Evolutionary conservation across 23 tunicate species (phyloP).

Genomic region (Halocynthia aurantium): DNA sequence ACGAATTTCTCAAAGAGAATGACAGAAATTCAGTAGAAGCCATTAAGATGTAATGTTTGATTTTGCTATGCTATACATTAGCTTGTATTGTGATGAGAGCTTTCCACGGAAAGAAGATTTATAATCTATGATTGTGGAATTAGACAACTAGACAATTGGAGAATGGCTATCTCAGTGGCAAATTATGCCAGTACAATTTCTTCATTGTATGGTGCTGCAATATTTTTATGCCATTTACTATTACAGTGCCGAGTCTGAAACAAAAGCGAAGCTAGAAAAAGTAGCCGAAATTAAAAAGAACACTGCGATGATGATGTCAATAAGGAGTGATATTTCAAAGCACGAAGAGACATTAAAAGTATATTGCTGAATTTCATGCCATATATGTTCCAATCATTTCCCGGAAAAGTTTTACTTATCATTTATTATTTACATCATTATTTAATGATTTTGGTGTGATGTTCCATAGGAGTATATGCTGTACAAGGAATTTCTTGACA

Average conservation of each 20-base stretch:
- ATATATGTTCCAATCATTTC: neutral
- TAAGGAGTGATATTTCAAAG: constrained; percentile 91
- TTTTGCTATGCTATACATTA: neutral
- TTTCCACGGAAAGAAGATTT: too few relatives aligned
- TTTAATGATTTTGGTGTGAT: neutral
- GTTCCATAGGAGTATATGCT: constrained; percentile 63
- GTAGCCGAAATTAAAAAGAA: constrained; percentile 86
- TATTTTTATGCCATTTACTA: neutral
- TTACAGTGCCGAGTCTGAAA: constrained; percentile 87
- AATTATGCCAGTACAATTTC: neutral
- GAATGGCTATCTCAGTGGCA: too few relatives aligned
- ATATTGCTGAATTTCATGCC: neutral
- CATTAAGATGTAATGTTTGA: constrained; percentile 62
- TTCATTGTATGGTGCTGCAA: neutral
- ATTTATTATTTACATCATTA: neutral
- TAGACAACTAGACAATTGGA: too few relatives aligned
- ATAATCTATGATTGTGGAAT: too few relatives aligned
- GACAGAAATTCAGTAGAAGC: constrained; percentile 96
- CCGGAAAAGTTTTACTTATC: neutral
- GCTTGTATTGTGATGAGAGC: too few relatives aligned
- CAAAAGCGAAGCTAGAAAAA: constrained; percentile 89
- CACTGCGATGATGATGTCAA: constrained; percentile 80
- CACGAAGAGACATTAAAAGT: constrained; percentile 90
- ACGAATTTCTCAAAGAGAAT: constrained; percentile 93
- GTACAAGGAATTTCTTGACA: constrained; percentile 82